Evolutionary conservation across 1,140 invertebrate species (phyloP).

Genomic region (Hydropsyche tenuis): DNA sequence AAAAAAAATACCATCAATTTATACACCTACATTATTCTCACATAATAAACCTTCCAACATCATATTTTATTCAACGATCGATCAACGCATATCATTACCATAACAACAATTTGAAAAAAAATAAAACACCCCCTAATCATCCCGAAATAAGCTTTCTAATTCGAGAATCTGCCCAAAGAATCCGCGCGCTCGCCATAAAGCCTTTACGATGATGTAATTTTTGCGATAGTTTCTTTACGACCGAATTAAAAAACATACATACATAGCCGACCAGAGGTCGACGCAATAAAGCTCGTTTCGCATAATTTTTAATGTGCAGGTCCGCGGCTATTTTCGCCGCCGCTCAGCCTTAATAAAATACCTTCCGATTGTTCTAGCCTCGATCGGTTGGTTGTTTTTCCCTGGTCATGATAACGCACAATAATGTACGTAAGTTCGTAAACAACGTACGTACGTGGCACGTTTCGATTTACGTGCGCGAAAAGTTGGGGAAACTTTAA

Average conservation of each 20-base stretch:
- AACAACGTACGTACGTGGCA: no score
- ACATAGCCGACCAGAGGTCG: neutral
- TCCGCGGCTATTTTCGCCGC: neutral
- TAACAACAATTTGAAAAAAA: no score
- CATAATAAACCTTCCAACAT: no score
- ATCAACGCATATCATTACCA: no score
- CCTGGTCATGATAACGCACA: neutral
- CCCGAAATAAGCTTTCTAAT: neutral
- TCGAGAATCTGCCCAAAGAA: neutral
- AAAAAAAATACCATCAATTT: no score
- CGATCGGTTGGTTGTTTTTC: neutral
- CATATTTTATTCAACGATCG: no score
- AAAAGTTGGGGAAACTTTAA: conserved; percentile 17
- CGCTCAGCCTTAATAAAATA: no score
- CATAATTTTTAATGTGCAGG: conserved; percentile 20
- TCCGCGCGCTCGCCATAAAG: conserved; percentile 1
- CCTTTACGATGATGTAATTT: conserved; percentile 20
- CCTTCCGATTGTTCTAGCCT: no score
- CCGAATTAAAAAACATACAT: conserved; percentile 15
- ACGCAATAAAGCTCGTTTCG: conserved; percentile 15
- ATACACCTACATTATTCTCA: no score
- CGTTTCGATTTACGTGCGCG: neutral
- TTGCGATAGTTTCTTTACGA: conserved; percentile 13
- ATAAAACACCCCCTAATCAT: neutral
- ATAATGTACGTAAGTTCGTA: no score